phyloP scores from a whole-genome alignment of 2,888 invertebrate genomes.

The Philereme vetulata region DNA sequence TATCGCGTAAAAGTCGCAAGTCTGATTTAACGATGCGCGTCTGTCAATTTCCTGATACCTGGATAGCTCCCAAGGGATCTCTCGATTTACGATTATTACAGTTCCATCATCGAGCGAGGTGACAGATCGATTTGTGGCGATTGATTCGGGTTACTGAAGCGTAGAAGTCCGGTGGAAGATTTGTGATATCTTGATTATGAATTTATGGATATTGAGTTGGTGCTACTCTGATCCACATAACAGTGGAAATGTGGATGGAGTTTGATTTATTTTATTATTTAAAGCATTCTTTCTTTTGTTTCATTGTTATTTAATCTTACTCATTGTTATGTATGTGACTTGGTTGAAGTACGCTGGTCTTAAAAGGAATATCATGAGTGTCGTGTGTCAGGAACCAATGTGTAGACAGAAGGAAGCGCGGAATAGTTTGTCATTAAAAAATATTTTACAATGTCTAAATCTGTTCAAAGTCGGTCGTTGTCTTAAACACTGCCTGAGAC shows the following conservation, averaged over 20 bases:
- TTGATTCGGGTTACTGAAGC: conserved; percentile 24
- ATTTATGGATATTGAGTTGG: conserved; percentile 24
- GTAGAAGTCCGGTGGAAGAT: conserved; percentile 18
- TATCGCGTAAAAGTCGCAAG: conserved; percentile 26
- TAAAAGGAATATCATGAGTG: no score
- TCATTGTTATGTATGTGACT: no score
- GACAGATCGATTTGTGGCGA: conserved; percentile 38
- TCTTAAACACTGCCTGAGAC: no score
- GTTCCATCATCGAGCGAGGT: conserved; percentile 34
- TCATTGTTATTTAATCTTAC: no score
- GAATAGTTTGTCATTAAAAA: no score
- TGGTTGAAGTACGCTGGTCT: no score
- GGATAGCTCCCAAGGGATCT: conserved; percentile 24
- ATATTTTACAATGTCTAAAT: no score
- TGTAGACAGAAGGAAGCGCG: no score
- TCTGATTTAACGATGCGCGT: conserved; percentile 35
- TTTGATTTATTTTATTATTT: conserved; percentile 6
- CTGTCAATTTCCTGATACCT: conserved; percentile 35
- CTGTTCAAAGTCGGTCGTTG: no score
- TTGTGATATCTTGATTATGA: conserved; percentile 23
- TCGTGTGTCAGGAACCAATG: no score
- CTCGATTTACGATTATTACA: conserved; percentile 33
- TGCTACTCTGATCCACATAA: conserved; percentile 12
- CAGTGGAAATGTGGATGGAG: conserved; percentile 7
- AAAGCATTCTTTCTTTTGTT: not conserved